Evolutionary conservation across 2,888 invertebrate genomes (phyloP).

Genomic region (Salticus scenicus): DNA sequence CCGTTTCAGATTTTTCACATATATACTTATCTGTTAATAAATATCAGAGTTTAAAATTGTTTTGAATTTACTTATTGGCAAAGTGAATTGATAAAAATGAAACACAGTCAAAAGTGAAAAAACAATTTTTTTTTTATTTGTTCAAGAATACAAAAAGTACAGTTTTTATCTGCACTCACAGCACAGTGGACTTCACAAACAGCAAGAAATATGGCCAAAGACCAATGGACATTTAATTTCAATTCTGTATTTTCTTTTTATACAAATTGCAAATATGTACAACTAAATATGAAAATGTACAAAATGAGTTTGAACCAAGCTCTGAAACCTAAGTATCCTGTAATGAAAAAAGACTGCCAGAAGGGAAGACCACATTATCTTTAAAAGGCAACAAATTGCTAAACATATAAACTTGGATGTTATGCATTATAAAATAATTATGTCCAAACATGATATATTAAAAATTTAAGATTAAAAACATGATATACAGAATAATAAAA

Average conservation of each 20-base stretch:
- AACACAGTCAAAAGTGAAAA: neutral
- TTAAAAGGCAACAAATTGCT: neutral
- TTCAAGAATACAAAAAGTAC: conserved; percentile 2
- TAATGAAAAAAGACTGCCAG: neutral
- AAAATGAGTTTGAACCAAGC: conserved; percentile 7
- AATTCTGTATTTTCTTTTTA: neutral
- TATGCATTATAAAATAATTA: too few species aligned
- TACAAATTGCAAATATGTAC: conserved; percentile 16
- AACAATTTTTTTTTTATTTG: conserved; percentile 13
- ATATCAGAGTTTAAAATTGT: too few species aligned
- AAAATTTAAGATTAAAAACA: too few species aligned
- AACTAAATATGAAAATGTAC: conserved; percentile 6
- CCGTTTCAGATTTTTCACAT: too few species aligned
- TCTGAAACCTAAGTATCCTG: conserved; percentile 8
- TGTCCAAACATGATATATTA: too few species aligned
- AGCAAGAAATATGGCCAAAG: conserved; percentile 17
- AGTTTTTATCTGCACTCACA: conserved; percentile 10
- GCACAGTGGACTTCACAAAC: conserved; percentile 16
- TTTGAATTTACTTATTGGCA: too few species aligned
- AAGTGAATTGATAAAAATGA: too few species aligned
- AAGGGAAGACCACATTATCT: neutral
- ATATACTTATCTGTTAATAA: too few species aligned
- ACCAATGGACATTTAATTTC: conserved; percentile 1
- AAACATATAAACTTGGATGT: too few species aligned
- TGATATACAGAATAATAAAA: too few species aligned